Base-by-base conservation (phyloP, 2,888 invertebrate genomes). In the Agonum fuliginosum region DNA sequence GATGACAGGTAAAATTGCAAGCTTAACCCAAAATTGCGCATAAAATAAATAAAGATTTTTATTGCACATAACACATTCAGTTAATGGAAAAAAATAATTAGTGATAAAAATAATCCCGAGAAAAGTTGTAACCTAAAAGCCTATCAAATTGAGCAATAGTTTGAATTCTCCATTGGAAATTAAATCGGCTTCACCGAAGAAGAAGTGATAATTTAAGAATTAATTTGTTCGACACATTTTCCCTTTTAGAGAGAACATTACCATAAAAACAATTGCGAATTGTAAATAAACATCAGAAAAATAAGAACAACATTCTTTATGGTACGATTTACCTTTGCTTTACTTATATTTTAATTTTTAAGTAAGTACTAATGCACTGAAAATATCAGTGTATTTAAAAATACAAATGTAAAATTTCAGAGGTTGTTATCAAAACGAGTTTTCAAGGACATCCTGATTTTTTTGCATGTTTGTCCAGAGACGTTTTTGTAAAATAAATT, bases 401-500 rank as follows among this genome's bases (percentile, higher is more conserved):
- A 19, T 17, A 10, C 48, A 48, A 48, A 48, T 48, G 20, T 30
- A 62, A 62, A 30, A 62, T 19, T 62, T 62, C 58, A 62, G 58
- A 30, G 46, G 58, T 62, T 17, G 30, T 62, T 27, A 70, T 46
- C 70, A 14, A 30, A 46, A 70, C 70, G 22, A n/a, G 70, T 70
- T 70, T 24, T 6, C 70, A 43, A 70, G 46, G 70, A 12, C 10
- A 43, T 27, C 46, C 10, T 2, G 24, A 46, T 46, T 70, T 70
- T 62, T 70, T 70, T 70, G 43, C 43, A 46, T 46, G 69, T 70
- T 70, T 70, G 46, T 70, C 48, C 6, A 12, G 10, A 14, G 27
- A 17, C 12, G 24, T 70, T 70, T 70, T 46, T 70, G 70, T 70
- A 27, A 24, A 6, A 67, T 41, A 41, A 67, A 67, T 67, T 67